Conservation (phyloP, 1,140 invertebrate genomes). For the Drosophila rhopaloa region DNA sequence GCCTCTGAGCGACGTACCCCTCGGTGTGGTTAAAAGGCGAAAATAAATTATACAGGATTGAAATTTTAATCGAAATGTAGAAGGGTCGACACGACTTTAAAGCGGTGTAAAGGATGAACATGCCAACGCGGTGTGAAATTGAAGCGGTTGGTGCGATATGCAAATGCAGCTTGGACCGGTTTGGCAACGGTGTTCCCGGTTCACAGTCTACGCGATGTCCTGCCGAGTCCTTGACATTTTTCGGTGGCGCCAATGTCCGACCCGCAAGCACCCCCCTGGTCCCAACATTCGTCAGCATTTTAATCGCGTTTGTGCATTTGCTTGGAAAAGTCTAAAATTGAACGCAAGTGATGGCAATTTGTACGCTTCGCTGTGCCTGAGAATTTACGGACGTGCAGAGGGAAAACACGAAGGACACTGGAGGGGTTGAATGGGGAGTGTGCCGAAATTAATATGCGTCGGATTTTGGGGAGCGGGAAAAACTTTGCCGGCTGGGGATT, state of each 20-base stretch:
- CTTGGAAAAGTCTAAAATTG: conserved; percentile 83
- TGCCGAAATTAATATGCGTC: conserved; percentile 79
- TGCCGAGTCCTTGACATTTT: conserved; percentile 74
- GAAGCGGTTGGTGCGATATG: conserved; percentile 63
- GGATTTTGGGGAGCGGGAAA: conserved; percentile 49
- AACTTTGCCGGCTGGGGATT: conserved; percentile 66
- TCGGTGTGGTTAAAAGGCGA: not conserved
- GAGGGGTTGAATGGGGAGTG: conserved; percentile 22
- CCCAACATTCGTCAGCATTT: conserved; percentile 74
- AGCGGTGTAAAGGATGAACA: conserved; percentile 33
- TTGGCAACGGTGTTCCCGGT: conserved; percentile 49
- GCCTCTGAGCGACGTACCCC: not conserved
- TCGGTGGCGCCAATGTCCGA: conserved; percentile 25
- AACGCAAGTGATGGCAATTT: conserved; percentile 82
- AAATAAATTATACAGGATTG: conserved; percentile 1
- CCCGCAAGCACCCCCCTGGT: not conserved
- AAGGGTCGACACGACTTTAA: not conserved
- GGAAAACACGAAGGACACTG: not conserved
- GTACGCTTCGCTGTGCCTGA: conserved; percentile 69
- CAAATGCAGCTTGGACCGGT: conserved; percentile 54
- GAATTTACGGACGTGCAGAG: conserved; percentile 27
- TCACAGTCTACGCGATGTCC: conserved; percentile 38
- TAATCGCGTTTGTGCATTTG: conserved; percentile 83
- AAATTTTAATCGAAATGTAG: conserved; percentile 11
- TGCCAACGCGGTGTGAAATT: conserved; percentile 64